Percentiles rank a stretch among this genome's conserved stretches.
Evolutionary conservation across 2,888 invertebrate species (phyloP).

Genomic region (Melipona beecheii): DNA sequence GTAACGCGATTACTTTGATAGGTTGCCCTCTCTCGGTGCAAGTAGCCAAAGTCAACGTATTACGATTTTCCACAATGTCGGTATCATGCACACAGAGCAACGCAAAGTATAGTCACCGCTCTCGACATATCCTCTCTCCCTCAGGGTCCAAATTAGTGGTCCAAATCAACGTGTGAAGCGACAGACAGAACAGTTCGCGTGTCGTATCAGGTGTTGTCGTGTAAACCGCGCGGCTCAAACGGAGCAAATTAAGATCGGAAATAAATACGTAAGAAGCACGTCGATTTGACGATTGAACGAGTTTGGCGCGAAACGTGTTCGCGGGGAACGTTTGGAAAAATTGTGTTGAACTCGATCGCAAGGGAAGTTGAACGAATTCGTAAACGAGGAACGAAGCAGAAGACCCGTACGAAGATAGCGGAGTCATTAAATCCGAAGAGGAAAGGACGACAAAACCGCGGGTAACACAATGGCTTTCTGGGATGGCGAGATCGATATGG

Average conservation of each 20-base stretch:
- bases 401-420: slow-evolving; percentile 16
- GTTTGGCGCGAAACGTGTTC: no score
- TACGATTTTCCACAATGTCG: slow-evolving; percentile 5
- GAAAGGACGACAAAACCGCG: slow-evolving; percentile 60
- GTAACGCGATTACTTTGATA: slow-evolving; percentile 1
- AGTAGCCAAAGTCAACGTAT: slow-evolving; percentile 2
- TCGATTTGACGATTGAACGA: neutral
- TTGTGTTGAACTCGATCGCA: neutral
- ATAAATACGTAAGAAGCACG: neutral
- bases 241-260: neutral
- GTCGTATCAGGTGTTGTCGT: neutral
- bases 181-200: neutral
- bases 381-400: neutral
- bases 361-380: neutral
- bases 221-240: neutral
- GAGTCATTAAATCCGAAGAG: slow-evolving; percentile 59
- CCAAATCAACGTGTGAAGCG: neutral
- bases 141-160: neutral
- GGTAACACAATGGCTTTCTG: slow-evolving; percentile 52
- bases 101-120: slow-evolving; percentile 12
- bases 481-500: slow-evolving; percentile 47
- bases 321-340: neutral
- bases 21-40: neutral
- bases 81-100: slow-evolving; percentile 4
- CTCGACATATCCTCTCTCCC: slow-evolving; percentile 3